phyloP scores from a whole-genome alignment of 2,113 vertebrate genomes.

The Gopherus flavomarginatus region DNA sequence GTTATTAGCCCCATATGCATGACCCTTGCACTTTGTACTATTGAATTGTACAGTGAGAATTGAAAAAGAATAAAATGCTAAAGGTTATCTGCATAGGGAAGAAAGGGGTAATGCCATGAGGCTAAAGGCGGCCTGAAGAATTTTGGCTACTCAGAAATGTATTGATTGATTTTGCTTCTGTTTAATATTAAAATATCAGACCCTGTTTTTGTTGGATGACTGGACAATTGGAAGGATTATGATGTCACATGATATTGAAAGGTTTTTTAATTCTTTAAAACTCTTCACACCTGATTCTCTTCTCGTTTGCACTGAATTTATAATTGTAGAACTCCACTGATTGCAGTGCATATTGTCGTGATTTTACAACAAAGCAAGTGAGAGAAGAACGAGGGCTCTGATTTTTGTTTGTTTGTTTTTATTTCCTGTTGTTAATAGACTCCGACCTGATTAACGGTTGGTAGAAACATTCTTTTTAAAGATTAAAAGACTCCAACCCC shows the following conservation, averaged over 20 bases:
- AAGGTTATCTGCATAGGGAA: background rate
- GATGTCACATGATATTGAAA: background rate
- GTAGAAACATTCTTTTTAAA: slow-evolving; percentile 18
- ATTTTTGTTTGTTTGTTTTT: background rate
- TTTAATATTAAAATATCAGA: background rate
- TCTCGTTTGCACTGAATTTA: background rate
- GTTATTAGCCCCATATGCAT: too few relatives aligned
- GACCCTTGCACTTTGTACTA: too few relatives aligned
- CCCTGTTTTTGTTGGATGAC: background rate
- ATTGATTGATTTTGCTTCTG: slow-evolving; percentile 32
- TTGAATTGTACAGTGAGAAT: background rate
- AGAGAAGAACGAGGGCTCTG: background rate
- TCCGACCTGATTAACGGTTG: background rate
- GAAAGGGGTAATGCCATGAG: background rate
- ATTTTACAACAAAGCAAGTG: background rate
- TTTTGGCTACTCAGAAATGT: background rate
- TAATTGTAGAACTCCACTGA: background rate
- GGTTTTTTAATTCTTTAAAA: background rate
- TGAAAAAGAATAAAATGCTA: background rate
- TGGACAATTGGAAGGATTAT: background rate
- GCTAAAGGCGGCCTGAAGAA: slow-evolving; percentile 47
- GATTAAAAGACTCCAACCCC: background rate
- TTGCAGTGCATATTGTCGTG: background rate
- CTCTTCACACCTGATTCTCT: background rate
- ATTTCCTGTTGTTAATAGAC: background rate